Evolutionary conservation across 1,140 invertebrate species (phyloP).

Genomic region (Ladona fulva): DNA sequence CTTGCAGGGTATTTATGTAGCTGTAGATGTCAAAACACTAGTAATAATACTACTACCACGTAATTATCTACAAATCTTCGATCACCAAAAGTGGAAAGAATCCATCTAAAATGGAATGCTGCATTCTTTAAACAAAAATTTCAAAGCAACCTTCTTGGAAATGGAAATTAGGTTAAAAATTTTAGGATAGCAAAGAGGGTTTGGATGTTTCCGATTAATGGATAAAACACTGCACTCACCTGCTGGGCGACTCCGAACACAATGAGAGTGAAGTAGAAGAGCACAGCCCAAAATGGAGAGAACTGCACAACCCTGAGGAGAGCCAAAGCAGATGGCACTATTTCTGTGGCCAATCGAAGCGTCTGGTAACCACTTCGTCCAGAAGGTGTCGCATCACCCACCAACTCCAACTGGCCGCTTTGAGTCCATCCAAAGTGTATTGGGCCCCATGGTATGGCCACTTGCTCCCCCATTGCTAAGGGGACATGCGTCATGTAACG

Average conservation of each 20-base stretch:
- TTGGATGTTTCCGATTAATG: too few relatives aligned
- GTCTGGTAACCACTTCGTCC: conserved; percentile 65
- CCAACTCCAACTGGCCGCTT: neutral
- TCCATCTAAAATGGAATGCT: too few relatives aligned
- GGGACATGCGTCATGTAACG: conserved; percentile 59
- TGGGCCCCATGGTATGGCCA: conserved; percentile 42
- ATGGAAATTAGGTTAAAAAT: too few relatives aligned
- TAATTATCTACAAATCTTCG: too few relatives aligned
- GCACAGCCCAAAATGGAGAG: conserved; percentile 75
- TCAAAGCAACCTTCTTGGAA: too few relatives aligned
- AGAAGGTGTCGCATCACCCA: neutral
- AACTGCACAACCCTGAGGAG: conserved; percentile 53
- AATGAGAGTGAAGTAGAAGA: conserved; percentile 77
- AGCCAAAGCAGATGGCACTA: conserved; percentile 73
- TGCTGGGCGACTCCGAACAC: conserved; percentile 79
- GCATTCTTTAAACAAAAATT: too few relatives aligned
- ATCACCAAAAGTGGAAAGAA: too few relatives aligned
- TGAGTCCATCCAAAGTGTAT: neutral
- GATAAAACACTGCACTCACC: conserved; percentile 30
- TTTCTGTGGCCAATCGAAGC: conserved; percentile 69
- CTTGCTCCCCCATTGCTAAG: conserved; percentile 59
- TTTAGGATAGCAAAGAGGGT: too few relatives aligned
- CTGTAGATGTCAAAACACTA: too few relatives aligned
- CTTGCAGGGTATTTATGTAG: too few relatives aligned
- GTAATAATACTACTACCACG: too few relatives aligned